Conservation (phyloP, 2,888 invertebrate genomes). For the Phorcus lineatus region DNA sequence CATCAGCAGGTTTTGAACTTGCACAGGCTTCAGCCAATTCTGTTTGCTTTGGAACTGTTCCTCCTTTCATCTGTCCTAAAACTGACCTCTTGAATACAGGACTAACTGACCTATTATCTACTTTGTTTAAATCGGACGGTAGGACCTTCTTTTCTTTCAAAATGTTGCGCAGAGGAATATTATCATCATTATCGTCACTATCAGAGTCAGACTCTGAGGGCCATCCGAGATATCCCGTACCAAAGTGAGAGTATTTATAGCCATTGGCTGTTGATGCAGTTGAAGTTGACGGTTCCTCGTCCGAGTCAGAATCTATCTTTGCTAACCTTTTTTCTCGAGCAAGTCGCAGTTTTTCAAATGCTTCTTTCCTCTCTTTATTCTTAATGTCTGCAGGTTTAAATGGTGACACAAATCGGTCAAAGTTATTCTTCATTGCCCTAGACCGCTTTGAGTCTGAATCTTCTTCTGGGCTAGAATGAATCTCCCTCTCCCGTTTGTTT, state of each 20-base stretch:
- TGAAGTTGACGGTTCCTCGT: not conserved
- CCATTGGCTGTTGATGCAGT: not conserved
- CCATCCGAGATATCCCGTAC: conserved; percentile 30
- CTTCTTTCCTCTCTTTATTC: conserved; percentile 2
- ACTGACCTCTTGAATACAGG: not conserved
- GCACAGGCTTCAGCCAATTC: not conserved
- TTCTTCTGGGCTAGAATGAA: not conserved
- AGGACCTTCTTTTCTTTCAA: not conserved
- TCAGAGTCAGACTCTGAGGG: conserved; percentile 39
- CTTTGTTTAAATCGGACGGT: not conserved
- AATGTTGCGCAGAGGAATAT: not conserved
- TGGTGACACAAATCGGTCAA: not conserved
- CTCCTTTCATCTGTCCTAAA: not conserved
- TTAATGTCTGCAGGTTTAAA: not conserved
- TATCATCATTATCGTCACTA: conserved; percentile 27
- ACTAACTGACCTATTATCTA: not conserved
- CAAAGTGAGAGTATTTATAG: conserved; percentile 19
- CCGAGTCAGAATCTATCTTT: not conserved
- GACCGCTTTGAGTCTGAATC: not conserved
- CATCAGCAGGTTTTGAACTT: not conserved
- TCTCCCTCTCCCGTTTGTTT: not conserved
- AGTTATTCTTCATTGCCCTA: not conserved
- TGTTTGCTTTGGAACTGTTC: not conserved
- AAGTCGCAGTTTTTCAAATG: not conserved
- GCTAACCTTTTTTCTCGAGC: not conserved